Percentiles rank a stretch among this genome's conserved stretches.
Conservation (phyloP, 2,797 vertebrate genomes). For the Coranthus polyacanthus region DNA sequence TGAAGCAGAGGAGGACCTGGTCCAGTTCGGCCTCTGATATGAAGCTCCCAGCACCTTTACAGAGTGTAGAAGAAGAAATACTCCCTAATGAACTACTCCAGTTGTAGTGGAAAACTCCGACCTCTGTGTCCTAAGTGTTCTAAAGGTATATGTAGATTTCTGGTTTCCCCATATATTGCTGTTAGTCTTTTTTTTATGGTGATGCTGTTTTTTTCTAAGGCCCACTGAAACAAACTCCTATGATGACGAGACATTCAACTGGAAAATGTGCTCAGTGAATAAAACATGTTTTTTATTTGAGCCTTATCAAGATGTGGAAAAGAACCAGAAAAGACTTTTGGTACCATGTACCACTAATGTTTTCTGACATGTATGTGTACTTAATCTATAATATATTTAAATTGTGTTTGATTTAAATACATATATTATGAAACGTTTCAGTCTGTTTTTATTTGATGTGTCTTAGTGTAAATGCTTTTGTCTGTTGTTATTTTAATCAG, state of each 20-base stretch:
- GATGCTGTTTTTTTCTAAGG: constrained; percentile 58
- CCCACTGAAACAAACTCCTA: constrained; percentile 74
- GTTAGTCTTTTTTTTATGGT: constrained; percentile 76
- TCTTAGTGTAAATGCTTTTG: neutral
- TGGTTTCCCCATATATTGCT: constrained; percentile 83
- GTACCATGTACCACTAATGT: constrained; percentile 99
- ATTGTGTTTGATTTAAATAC: constrained; percentile 99
- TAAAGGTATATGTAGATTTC: constrained; percentile 76
- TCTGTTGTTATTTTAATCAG: neutral
- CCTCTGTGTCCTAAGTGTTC: constrained; percentile 71
- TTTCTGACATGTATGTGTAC: constrained; percentile 95
- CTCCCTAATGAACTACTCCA: constrained; percentile 75
- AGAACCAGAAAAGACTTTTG: constrained; percentile 92
- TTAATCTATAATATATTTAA: constrained; percentile 99
- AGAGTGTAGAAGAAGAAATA: constrained; percentile 71
- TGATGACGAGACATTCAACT: constrained; percentile 86
- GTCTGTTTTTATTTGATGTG: constrained; percentile 13
- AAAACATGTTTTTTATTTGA: constrained; percentile 80
- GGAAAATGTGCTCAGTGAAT: constrained; percentile 83
- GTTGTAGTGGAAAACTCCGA: constrained; percentile 75
- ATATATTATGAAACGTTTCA: constrained; percentile 90
- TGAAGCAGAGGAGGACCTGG: constrained; percentile 56
- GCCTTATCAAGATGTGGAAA: constrained; percentile 86
- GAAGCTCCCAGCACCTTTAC: constrained; percentile 66
- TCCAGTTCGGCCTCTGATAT: constrained; percentile 48